Evolutionary conservation across 1,140 invertebrate species (phyloP).

Genomic region (Galleria mellonella): DNA sequence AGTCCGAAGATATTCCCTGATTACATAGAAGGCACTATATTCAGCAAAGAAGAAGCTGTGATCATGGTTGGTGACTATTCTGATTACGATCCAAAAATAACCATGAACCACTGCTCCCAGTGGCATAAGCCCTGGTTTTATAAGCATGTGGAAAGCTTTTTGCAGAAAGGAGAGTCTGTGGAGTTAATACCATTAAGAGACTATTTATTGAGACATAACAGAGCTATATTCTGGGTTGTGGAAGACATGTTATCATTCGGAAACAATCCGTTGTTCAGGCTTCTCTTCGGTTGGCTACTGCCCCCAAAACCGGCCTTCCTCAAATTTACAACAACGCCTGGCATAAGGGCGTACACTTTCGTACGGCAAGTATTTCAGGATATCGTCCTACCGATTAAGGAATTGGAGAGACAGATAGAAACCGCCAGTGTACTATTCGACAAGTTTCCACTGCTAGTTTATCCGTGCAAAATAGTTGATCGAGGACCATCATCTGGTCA

Average conservation of each 20-base stretch:
- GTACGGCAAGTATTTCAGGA: conserved; percentile 89
- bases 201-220: conserved; percentile 87
- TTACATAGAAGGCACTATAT: conserved; percentile 88
- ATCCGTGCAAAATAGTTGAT: conserved; percentile 83
- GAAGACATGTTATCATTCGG: conserved; percentile 91
- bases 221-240: conserved; percentile 88
- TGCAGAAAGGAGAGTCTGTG: conserved; percentile 53
- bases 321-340: conserved; percentile 87
- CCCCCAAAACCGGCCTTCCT: conserved; percentile 89
- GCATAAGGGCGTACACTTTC: conserved; percentile 86
- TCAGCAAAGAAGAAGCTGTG: conserved; percentile 79
- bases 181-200: conserved; percentile 88
- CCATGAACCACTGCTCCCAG: conserved; percentile 81
- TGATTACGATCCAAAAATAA: conserved; percentile 48
- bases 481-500: conserved; percentile 84
- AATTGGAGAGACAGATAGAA: conserved; percentile 78
- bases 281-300: conserved; percentile 85
- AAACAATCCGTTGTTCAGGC: conserved; percentile 85
- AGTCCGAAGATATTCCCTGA: conserved; percentile 78
- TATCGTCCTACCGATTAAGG: conserved; percentile 85
- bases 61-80: conserved; percentile 82
- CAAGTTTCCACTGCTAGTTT: conserved; percentile 89
- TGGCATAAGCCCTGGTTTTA: conserved; percentile 94
- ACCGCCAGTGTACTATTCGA: conserved; percentile 80
- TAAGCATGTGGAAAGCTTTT: conserved; percentile 81